Base-by-base conservation (phyloP, 2,797 vertebrate species). In the Channa striata region DNA sequence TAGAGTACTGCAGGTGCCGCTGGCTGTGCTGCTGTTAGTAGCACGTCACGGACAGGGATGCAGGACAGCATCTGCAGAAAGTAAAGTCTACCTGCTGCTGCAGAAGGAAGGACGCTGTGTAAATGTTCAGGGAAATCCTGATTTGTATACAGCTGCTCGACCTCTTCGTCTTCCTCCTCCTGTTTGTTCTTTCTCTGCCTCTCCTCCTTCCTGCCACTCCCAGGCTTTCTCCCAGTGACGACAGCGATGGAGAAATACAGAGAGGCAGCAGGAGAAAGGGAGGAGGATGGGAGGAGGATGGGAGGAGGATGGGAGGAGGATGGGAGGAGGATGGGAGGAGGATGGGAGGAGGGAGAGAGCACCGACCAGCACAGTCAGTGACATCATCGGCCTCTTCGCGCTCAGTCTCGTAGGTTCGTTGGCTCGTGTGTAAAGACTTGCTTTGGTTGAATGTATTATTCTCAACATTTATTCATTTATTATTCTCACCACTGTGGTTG, bases 311-410 rank as follows among this genome's bases (percentile, higher is more conserved):
- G 56, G 72, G 58, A 59, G 82, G 68, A 68, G 68, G 80, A n/a
- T n/a, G 68, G 61, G 40, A 3, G 37, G 57, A 33, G 59, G 46
- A 48, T 5, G 68, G 61, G 40, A 3, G 37, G 57, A 33, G 59
- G 46, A 48, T 5, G 56, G 72, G 58, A 59, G 82, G 68, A 68
- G 68, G 80, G 90, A 85, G 83, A 87, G 83, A 77, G 92, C 81
- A 91, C 93, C 80, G 68, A 82, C 92, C 78, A 90, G 92, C 89
- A 94, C 93, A 88, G 80, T 75, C 61, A 43, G 85, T 94, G 92
- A 94, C 91, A 92, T 94, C 94, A 94, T 88, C 16, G 51, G 30
- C 60, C 73, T 69, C 78, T 74, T 72, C 64, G 50, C 49, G 80
- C 67, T 84, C 72, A 53, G 37, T 34, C 73, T 78, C 36, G 70